These are phyloP conservation scores for Phyllostomus hastatus DNA, from an alignment of 2,113 vertebrate species.

Conservation along the genomic window DNA sequence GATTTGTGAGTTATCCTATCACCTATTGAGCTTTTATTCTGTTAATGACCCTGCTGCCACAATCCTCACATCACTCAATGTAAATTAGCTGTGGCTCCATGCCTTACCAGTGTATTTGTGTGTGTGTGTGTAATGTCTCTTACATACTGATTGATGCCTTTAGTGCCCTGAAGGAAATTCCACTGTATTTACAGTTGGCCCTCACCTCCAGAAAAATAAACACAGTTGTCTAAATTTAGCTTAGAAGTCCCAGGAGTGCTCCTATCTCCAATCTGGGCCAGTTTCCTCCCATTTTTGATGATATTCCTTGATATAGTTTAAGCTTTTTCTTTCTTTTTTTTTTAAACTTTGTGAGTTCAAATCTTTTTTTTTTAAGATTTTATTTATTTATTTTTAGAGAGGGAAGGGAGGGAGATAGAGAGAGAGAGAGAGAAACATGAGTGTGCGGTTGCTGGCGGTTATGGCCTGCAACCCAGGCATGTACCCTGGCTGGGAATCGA, in stretches of 20 bases:
- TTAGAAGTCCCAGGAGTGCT: background rate
- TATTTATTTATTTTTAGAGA: too few relatives aligned
- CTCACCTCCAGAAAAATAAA: background rate
- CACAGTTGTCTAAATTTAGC: background rate
- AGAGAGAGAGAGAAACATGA: too few relatives aligned
- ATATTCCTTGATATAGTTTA: background rate
- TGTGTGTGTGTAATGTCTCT: background rate
- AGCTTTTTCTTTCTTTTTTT: background rate
- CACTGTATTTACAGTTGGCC: background rate
- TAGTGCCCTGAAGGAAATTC: background rate
- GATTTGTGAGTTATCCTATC: conserved; percentile 57
- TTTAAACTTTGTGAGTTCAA: too few relatives aligned
- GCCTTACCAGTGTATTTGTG: background rate
- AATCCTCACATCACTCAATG: conserved; percentile 42
- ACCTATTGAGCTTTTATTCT: conserved; percentile 60
- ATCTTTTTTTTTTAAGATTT: too few relatives aligned
- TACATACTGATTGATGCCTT: background rate
- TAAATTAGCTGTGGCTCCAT: conserved; percentile 25
- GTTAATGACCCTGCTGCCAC: conserved; percentile 47
- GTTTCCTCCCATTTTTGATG: background rate
- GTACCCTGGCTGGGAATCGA: too few relatives aligned
- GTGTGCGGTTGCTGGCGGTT: too few relatives aligned
- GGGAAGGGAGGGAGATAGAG: too few relatives aligned
- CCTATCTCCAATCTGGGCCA: background rate
- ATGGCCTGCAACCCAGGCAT: too few relatives aligned